A percentile compares a stretch with the other conserved stretches of the same genome.
Conservation (phyloP, 2,888 invertebrate genomes). For the Drosophila anceps region DNA sequence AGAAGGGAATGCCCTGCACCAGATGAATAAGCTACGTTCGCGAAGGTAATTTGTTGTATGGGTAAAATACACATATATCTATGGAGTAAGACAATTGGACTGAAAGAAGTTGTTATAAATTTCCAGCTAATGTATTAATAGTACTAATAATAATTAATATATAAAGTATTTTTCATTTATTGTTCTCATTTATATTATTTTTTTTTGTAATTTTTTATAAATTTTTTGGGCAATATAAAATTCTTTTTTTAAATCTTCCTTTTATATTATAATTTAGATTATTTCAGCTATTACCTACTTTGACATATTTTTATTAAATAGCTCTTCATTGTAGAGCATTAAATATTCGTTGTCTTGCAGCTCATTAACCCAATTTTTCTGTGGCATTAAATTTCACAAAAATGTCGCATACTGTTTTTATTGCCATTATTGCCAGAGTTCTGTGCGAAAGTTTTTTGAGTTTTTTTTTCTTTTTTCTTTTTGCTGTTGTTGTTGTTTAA, state of each 20-base stretch:
- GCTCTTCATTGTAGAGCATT: conserved; percentile 4
- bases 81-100: too few relatives aligned
- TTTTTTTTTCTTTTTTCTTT: conserved; percentile 10
- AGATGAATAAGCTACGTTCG: background rate
- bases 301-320: background rate
- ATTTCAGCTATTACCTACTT: background rate
- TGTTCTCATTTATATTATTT: too few relatives aligned
- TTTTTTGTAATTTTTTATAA: too few relatives aligned
- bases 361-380: background rate
- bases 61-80: background rate
- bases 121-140: background rate
- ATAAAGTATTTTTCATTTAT: too few relatives aligned
- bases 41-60: background rate
- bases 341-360: background rate
- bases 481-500: conserved; percentile 30
- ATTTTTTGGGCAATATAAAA: too few relatives aligned
- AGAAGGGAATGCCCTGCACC: conserved; percentile 17
- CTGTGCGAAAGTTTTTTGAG: conserved; percentile 15
- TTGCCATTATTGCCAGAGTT: conserved; percentile 43
- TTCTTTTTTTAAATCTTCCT: background rate
- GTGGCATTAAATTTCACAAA: conserved; percentile 28
- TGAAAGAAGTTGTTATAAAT: too few relatives aligned
- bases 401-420: conserved; percentile 34
- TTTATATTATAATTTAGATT: too few relatives aligned
- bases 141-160: too few relatives aligned